Evolutionary conservation across 37 sponge, comb jelly and placozoan species (phyloP), one percentile per base, ranked within the genome.

Genomic region (Lycopodina hypogea): DNA sequence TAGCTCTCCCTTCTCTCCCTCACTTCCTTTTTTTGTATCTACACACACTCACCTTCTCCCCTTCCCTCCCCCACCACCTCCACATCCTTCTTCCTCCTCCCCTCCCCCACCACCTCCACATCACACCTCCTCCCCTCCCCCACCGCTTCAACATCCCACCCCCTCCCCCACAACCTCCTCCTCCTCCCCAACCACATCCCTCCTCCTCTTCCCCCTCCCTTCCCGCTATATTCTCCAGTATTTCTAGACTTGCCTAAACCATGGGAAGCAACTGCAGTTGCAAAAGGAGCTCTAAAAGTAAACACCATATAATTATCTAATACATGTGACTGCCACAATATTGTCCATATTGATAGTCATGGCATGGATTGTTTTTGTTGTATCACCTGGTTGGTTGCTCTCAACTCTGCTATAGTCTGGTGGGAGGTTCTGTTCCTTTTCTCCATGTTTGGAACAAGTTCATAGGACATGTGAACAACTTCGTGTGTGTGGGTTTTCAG

Each of bases 391-490:
- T 28, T n/a, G 3, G 8, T 71, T 22, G 48, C 48, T 45, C 48
- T 45, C 8, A 9, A 45, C 9, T 12, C 9, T 45, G 48, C 9
- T 45, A 4, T 71, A 45, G 71, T 7, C 52, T 24, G 93, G 95
- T n/a, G 95, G 97, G 2, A 83, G 92, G 42, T 29, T 97, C 0
- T 86, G 90, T 68, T 96, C 93, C 26, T 98, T 98, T 78, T 94
- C 95, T 22, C 99, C 99, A 0, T 98, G 99, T 56, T 89, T 98
- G 32, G 99, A 98, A 84, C 99, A 98, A 68, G 93, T 93, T 23
- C 99, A 98, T 77, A 87, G 80, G 67, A 95, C 94, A 12, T 89
- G 90, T 73, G 62, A 70, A 33, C 64, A 76, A 35, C 84, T 98
- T 17, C 35, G 39, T 24, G 78, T 81, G 66, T 41, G 52, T 69